A percentile compares a stretch with the other conserved stretches of the same genome.
These are phyloP conservation scores for Mixornis gularis DNA, from an alignment of 2,113 vertebrate species.

Conservation along the genomic window DNA sequence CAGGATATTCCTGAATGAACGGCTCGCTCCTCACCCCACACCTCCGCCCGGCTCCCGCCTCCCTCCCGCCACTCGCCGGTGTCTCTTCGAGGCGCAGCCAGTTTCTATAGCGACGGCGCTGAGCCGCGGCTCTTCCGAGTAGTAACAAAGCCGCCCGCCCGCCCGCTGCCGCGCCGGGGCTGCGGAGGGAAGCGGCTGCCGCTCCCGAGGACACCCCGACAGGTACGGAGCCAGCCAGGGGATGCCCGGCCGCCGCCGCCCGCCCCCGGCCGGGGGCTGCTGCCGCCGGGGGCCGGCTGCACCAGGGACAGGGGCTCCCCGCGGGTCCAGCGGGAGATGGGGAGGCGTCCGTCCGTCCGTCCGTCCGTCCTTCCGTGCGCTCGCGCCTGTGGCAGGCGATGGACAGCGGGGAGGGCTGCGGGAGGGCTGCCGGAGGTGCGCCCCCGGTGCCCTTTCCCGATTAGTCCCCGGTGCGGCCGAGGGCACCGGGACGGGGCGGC, in stretches of 20 bases:
- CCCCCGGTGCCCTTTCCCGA: neutral
- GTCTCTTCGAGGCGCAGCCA: conserved; percentile 33
- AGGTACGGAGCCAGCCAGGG: conserved; percentile 5
- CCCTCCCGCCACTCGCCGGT: conserved; percentile 21
- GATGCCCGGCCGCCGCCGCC: neutral
- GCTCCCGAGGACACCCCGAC: neutral
- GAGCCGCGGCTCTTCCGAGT: conserved; percentile 37
- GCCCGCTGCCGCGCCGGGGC: neutral
- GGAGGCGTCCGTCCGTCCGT: neutral
- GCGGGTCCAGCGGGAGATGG: neutral
- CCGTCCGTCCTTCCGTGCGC: neutral
- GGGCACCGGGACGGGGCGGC: neutral
- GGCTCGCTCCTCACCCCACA: neutral
- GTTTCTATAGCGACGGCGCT: conserved; percentile 66
- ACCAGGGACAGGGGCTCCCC: neutral
- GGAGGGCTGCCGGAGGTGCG: neutral
- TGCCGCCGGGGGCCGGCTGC: neutral
- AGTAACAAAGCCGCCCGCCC: conserved; percentile 55
- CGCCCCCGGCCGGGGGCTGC: neutral
- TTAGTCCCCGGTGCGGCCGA: neutral
- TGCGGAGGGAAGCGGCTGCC: neutral
- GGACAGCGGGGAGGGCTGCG: neutral
- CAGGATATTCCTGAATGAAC: conserved; percentile 45
- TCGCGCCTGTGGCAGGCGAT: neutral
- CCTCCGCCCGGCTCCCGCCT: neutral